phyloP scores from a whole-genome alignment of 2,113 vertebrate species.

The Mixornis gularis region DNA sequence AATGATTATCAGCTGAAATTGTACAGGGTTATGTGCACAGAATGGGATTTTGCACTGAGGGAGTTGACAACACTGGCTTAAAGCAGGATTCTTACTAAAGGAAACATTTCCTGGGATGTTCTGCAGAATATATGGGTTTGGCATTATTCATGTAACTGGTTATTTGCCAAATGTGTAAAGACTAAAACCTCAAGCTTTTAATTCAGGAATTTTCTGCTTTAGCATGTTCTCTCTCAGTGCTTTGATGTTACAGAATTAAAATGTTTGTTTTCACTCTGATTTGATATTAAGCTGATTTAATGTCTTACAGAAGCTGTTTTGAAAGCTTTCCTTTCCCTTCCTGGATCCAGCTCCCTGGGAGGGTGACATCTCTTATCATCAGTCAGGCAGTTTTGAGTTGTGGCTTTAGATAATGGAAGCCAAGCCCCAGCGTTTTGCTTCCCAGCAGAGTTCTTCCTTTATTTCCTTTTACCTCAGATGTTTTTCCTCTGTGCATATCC shows the following conservation, averaged over 20 bases:
- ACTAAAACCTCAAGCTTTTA: neutral
- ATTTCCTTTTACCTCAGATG: neutral
- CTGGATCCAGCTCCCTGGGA: neutral
- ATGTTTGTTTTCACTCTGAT: neutral
- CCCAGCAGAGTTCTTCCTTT: neutral
- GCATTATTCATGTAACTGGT: neutral
- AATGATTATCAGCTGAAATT: neutral
- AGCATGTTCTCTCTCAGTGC: neutral
- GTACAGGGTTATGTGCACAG: neutral
- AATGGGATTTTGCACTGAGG: neutral
- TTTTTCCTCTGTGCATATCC: neutral
- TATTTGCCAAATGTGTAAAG: neutral
- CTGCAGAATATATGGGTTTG: neutral
- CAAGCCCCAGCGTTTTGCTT: neutral
- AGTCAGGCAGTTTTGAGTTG: neutral
- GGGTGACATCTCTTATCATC: slow-evolving; percentile 4
- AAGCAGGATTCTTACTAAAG: neutral
- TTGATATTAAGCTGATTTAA: slow-evolving; percentile 35
- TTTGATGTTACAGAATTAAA: slow-evolving; percentile 20
- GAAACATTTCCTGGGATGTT: neutral
- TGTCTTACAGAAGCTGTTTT: neutral
- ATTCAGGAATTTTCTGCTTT: slow-evolving; percentile 1
- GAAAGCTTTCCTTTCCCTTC: neutral
- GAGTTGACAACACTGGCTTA: neutral
- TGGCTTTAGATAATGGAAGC: neutral